Percentiles rank a stretch among this genome's conserved stretches.
phyloP scores from a whole-genome alignment of 2,113 vertebrate genomes.

The Etia nguti region DNA sequence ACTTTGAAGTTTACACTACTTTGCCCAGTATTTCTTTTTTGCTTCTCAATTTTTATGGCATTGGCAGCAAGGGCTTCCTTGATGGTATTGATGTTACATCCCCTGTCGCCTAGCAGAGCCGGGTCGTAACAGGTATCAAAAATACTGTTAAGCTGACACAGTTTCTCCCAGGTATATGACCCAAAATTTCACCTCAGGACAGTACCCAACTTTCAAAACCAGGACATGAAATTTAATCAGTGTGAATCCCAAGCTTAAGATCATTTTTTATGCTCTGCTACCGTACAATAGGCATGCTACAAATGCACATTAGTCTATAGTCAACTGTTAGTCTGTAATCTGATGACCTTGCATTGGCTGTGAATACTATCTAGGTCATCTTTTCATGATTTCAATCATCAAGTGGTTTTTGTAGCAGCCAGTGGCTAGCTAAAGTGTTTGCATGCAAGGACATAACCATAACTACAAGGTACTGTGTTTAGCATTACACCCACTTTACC shows the following conservation, averaged over 20 bases:
- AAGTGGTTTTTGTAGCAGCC: background rate
- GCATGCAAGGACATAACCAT: background rate
- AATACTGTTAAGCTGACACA: background rate
- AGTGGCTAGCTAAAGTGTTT: background rate
- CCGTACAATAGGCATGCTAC: background rate
- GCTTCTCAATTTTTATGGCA: background rate
- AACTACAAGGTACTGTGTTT: background rate
- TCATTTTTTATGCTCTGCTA: accelerated
- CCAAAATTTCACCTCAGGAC: background rate
- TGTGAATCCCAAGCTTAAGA: background rate
- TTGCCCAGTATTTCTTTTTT: background rate
- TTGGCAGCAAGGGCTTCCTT: background rate
- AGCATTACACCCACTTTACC: background rate
- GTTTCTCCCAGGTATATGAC: background rate
- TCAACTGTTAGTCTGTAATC: background rate
- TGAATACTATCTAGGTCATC: background rate
- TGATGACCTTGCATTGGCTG: background rate
- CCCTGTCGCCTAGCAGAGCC: too few species aligned
- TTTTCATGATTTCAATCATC: background rate
- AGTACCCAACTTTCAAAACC: background rate
- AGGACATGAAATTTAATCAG: background rate
- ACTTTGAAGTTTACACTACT: background rate
- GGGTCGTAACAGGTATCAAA: too few species aligned
- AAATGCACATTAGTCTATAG: background rate
- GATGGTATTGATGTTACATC: too few species aligned